Evolutionary conservation across 2,888 invertebrate genomes (phyloP).

Genomic region (Phengaris alcon): DNA sequence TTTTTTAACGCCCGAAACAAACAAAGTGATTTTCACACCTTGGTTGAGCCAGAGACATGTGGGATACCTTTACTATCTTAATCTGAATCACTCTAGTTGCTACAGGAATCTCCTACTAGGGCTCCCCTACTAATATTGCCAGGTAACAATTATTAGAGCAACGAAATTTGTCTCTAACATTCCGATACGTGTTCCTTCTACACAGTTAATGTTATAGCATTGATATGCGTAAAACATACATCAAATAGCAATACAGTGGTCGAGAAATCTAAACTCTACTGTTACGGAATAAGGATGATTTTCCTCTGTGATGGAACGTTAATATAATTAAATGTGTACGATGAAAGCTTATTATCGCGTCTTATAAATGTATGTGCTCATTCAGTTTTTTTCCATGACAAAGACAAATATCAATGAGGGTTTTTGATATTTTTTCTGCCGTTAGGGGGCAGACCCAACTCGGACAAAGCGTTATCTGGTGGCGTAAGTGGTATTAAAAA

Average conservation of each 20-base stretch:
- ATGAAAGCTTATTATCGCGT: slow-evolving; percentile 36
- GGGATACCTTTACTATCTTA: no score
- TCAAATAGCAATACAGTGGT: background rate
- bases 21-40: no score
- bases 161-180: slow-evolving; percentile 11
- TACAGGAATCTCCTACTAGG: no score
- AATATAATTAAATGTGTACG: slow-evolving; percentile 22
- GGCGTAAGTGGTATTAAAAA: no score
- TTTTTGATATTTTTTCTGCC: no score
- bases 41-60: no score
- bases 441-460: no score
- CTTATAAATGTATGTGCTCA: slow-evolving; percentile 33
- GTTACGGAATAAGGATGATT: background rate
- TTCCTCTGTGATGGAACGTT: background rate
- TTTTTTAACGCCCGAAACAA: no score
- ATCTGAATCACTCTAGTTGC: no score
- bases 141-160: slow-evolving; percentile 11
- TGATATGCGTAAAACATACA: slow-evolving; percentile 20
- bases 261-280: background rate
- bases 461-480: no score
- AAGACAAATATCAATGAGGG: background rate
- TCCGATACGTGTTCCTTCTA: slow-evolving; percentile 9
- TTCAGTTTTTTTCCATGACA: slow-evolving; percentile 26
- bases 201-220: slow-evolving; percentile 15
- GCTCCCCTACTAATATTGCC: background rate